phyloP scores from a whole-genome alignment of 2,888 invertebrate genomes.

The Phyllotreta striolata region DNA sequence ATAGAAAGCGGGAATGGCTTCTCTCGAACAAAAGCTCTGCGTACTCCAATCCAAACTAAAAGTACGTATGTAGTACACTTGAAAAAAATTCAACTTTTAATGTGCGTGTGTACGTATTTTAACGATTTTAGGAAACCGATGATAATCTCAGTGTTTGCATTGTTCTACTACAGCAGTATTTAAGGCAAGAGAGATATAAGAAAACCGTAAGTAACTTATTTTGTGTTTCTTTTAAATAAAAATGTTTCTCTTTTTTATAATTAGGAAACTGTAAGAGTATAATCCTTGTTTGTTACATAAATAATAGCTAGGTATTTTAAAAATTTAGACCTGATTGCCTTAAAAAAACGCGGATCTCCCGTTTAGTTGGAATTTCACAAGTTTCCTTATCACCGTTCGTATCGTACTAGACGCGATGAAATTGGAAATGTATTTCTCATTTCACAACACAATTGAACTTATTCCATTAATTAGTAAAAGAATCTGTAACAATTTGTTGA shows the following conservation, averaged over 20 bases:
- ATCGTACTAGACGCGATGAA: too few species aligned
- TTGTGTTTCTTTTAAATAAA: background rate
- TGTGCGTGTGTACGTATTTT: slow-evolving; percentile 11
- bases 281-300: too few species aligned
- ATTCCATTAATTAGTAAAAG: too few species aligned
- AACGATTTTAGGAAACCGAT: slow-evolving; percentile 50
- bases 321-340: too few species aligned
- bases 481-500: too few species aligned
- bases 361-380: too few species aligned
- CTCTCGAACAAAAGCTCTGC: slow-evolving; percentile 52
- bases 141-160: slow-evolving; percentile 51
- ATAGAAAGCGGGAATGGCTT: slow-evolving; percentile 47
- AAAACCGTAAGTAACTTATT: slow-evolving; percentile 39
- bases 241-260: background rate
- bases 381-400: too few species aligned
- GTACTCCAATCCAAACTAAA: slow-evolving; percentile 53
- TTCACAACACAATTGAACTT: too few species aligned
- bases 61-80: slow-evolving; percentile 39
- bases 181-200: slow-evolving; percentile 47
- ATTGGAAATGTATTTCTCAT: too few species aligned
- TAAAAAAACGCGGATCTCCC: too few species aligned
- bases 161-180: slow-evolving; percentile 51
- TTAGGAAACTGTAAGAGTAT: too few species aligned
- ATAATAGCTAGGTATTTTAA: too few species aligned
- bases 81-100: background rate